Evolutionary conservation across 2,888 invertebrate species (phyloP), one percentile per base, ranked within the genome.

Genomic region (Steinernema hermaphroditum): DNA sequence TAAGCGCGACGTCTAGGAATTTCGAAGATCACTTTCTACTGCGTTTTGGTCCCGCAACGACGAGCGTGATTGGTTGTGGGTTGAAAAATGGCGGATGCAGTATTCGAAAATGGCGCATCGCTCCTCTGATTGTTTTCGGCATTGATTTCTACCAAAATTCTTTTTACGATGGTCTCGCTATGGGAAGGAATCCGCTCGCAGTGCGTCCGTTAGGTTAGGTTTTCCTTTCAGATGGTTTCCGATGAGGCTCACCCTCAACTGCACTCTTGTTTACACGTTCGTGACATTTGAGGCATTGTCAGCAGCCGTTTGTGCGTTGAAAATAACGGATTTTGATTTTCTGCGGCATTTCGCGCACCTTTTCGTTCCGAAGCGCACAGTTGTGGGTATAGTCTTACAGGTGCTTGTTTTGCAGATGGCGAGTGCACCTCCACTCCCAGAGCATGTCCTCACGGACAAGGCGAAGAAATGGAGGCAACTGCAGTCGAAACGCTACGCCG

Each of bases 401-500:
- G 6, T 12, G 6, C 16, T 54, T 24, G 6, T 24, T 6, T 54
- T 54, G 2, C 54, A 54, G 54, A 54, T 54, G 54, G 54, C 54
- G 6, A 54, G 12, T 16, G 54, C 46, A 9, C 16, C 16, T n/a
- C n/a, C 46, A n/a, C 54, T 54, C 2, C 22, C 27, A 14, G 54
- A 54, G 54, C 54, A 54, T 22, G 54, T 54, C 54, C 27, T 54
- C 6, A 54, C 22, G 41, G 82, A 82, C 19, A 82, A 86, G 75
- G 81, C 86, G 32, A 81, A 88, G 72, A 97, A 97, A 91, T 98
- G 98, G 98, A 94, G 96, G 83, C 96, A 97, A 87, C 89, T 99
- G 24, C 98, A 98, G 87, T 93, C 95, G n/a, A 99, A 98, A 88
- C 91, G 97, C 27, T 99, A 96, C 88, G 93, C 96, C 0, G 97